Conservation (phyloP, 2,888 invertebrate genomes). For the Drosophila neutralis region DNA sequence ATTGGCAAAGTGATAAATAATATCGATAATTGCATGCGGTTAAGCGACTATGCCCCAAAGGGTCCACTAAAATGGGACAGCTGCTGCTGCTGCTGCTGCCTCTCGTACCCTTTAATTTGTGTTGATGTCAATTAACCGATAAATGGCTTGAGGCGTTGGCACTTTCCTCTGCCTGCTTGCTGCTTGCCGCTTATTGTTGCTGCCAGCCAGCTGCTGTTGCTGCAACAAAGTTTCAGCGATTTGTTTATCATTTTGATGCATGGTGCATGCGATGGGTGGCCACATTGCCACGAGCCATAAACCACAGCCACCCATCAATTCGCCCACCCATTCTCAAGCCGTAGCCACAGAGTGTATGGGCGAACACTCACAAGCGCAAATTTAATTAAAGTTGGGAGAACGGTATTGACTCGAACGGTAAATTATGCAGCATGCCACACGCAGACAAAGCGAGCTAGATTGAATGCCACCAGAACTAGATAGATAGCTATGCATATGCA, state of each 20-base stretch:
- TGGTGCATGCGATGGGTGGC: conserved; percentile 35
- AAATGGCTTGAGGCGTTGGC: conserved; percentile 53
- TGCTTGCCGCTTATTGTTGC: conserved; percentile 6
- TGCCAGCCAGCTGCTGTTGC: conserved; percentile 3
- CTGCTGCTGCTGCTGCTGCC: conserved; percentile 6
- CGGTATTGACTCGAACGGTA: conserved; percentile 74
- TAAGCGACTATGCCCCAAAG: conserved; percentile 26
- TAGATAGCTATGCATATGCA: conserved; percentile 28
- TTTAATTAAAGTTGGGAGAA: conserved; percentile 76
- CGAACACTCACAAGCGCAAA: conserved; percentile 66
- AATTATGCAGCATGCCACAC: conserved; percentile 68
- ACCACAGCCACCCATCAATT: conserved; percentile 16
- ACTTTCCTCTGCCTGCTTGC: conserved; percentile 1
- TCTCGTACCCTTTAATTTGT: conserved; percentile 19
- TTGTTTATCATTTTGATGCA: conserved; percentile 51
- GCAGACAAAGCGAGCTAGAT: conserved; percentile 52
- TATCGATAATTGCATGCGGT: conserved; percentile 53
- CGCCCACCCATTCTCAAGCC: conserved; percentile 1
- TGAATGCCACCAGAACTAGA: conserved; percentile 14
- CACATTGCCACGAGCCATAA: conserved; percentile 13
- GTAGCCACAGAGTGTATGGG: conserved; percentile 37
- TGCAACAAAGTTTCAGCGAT: conserved; percentile 58
- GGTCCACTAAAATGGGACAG: conserved; percentile 2
- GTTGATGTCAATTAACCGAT: conserved; percentile 61
- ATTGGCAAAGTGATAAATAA: conserved; percentile 47